Evolutionary conservation across 1,140 invertebrate species (phyloP).

Genomic region (Zaprionus taronus): DNA sequence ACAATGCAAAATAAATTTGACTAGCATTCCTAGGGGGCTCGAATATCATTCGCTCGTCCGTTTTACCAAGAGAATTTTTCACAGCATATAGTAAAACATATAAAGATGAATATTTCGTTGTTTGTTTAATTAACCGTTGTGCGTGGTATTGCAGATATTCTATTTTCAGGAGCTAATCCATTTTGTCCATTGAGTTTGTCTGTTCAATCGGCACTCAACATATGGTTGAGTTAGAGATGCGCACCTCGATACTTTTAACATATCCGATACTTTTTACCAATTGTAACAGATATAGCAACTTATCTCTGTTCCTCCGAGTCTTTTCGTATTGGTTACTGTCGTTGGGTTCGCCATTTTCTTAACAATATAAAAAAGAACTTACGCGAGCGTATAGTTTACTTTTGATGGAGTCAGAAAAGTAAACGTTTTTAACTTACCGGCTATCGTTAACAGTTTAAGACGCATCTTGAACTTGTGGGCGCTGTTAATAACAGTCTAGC

Average conservation of each 20-base stretch:
- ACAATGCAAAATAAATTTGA: conserved; percentile 7
- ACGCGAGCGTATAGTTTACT: neutral
- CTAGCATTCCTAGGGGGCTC: conserved; percentile 25
- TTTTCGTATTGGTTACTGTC: neutral
- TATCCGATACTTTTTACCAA: neutral
- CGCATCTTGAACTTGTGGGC: neutral
- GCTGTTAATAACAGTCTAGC: conserved; percentile 8
- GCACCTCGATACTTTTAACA: neutral
- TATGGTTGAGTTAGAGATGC: neutral
- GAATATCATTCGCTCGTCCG: neutral
- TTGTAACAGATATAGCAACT: neutral
- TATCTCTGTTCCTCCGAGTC: neutral
- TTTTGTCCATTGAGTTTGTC: neutral
- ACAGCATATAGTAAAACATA: neutral
- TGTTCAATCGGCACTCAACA: neutral
- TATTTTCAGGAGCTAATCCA: neutral
- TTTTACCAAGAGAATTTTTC: neutral
- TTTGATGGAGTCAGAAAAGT: neutral
- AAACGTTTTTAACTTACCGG: neutral
- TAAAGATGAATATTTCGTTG: neutral
- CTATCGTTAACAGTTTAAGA: neutral
- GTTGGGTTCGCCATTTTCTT: neutral
- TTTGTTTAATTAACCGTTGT: neutral
- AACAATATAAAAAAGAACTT: neutral
- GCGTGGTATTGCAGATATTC: neutral